phyloP scores from a whole-genome alignment of 2,888 invertebrate genomes.

The Syritta pipiens region DNA sequence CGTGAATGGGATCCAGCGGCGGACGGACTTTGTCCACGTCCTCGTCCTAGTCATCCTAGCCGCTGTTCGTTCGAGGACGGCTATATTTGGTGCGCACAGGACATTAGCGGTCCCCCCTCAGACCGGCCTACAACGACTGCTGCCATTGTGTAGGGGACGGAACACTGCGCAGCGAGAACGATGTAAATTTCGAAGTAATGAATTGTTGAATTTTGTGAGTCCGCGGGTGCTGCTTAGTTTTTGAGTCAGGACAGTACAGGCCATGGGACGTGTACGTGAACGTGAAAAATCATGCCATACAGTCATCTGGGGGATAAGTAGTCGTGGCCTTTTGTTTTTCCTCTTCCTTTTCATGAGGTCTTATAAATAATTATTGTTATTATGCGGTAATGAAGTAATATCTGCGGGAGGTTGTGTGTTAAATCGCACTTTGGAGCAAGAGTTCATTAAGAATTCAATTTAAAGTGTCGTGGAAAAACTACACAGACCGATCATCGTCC shows the following conservation, averaged over 20 bases:
- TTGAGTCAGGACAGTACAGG: not conserved
- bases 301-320: not conserved
- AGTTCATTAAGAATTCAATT: too few species aligned
- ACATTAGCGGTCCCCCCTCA: constrained; percentile 43
- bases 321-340: too few species aligned
- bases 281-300: not conserved
- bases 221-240: constrained; percentile 1
- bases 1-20: constrained; percentile 47
- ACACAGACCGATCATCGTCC: too few species aligned
- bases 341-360: too few species aligned
- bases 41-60: too few species aligned
- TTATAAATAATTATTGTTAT: too few species aligned
- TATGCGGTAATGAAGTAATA: too few species aligned
- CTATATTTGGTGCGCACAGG: constrained; percentile 33
- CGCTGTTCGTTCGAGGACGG: too few species aligned
- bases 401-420: too few species aligned
- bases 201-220: constrained; percentile 20
- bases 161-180: not conserved
- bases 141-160: constrained; percentile 34
- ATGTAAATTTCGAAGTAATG: constrained; percentile 19
- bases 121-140: not conserved
- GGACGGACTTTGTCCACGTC: too few species aligned
- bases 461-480: too few species aligned
- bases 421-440: too few species aligned
- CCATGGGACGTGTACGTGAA: not conserved